Percentiles rank a stretch among this genome's conserved stretches.
Evolutionary conservation across 30 jellyfish, hydroid and myxozoan species (phyloP).

Genomic region (Cassiopea xamachana): DNA sequence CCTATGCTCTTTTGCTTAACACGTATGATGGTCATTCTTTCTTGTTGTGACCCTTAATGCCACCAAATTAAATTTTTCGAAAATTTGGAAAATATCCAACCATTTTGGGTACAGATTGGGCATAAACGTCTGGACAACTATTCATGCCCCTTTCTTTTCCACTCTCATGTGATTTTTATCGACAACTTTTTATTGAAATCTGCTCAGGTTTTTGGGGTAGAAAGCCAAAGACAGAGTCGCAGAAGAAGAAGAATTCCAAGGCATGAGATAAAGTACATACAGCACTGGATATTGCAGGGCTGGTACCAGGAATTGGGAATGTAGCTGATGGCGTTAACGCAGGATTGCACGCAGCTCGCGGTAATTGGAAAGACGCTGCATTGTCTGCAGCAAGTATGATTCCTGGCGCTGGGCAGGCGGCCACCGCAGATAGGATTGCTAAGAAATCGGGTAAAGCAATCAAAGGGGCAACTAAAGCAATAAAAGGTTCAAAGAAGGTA

Average conservation of each 20-base stretch:
- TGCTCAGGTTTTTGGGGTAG: neutral
- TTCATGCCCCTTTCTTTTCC: too few species aligned
- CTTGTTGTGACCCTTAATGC: too few species aligned
- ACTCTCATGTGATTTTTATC: too few species aligned
- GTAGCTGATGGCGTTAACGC: neutral
- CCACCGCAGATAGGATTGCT: neutral
- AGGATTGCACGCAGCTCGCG: constrained; percentile 1
- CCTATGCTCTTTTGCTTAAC: too few species aligned
- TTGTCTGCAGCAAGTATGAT: neutral
- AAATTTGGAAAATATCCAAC: too few species aligned
- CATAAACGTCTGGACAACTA: too few species aligned
- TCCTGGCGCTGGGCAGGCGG: constrained; percentile 3
- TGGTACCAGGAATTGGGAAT: neutral
- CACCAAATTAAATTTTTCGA: too few species aligned
- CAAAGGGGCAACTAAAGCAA: neutral
- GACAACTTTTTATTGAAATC: neutral
- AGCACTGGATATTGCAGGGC: neutral
- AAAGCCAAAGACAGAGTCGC: neutral
- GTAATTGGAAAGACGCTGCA: neutral
- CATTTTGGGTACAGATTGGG: too few species aligned
- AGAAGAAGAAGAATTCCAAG: neutral
- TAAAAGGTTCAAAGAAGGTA: neutral
- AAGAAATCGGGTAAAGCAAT: neutral
- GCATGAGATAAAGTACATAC: neutral
- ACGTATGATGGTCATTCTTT: too few species aligned